A percentile compares a stretch with the other conserved stretches of the same genome.
These are phyloP conservation scores for Trinectes maculatus DNA, from an alignment of 2,113 vertebrate species.

Conservation along the genomic window DNA sequence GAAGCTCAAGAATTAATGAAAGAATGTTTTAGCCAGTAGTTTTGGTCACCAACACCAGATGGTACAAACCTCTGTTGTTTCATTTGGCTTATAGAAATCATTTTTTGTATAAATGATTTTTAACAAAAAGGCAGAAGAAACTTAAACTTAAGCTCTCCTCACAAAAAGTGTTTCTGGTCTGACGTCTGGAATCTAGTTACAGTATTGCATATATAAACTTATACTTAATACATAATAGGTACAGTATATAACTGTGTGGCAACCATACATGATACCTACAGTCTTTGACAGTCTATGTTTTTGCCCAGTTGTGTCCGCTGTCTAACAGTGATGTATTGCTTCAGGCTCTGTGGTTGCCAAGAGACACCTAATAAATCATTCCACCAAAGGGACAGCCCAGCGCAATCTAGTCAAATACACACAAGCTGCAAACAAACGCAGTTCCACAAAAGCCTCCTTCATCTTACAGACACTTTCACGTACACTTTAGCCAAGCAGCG, in stretches of 20 bases:
- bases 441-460: background rate
- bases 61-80: too few relatives aligned
- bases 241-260: background rate
- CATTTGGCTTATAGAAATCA: too few relatives aligned
- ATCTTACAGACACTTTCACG: conserved; percentile 3
- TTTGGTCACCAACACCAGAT: too few relatives aligned
- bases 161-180: background rate
- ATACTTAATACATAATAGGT: too few relatives aligned
- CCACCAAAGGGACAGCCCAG: conserved; percentile 21
- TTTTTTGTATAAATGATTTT: too few relatives aligned
- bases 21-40: too few relatives aligned
- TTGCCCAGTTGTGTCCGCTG: conserved; percentile 27
- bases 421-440: conserved; percentile 16
- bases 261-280: background rate
- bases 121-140: too few relatives aligned
- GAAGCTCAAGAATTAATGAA: background rate
- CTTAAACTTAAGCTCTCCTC: too few relatives aligned
- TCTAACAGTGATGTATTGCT: conserved; percentile 40
- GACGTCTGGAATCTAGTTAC: too few relatives aligned
- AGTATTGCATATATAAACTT: too few relatives aligned
- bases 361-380: conserved; percentile 50
- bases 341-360: conserved; percentile 35
- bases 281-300: conserved; percentile 28
- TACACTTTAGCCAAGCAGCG: background rate
- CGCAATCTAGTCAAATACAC: conserved; percentile 26